phyloP scores from a whole-genome alignment of 1,140 invertebrate species.

The Choristoneura fumiferana region DNA sequence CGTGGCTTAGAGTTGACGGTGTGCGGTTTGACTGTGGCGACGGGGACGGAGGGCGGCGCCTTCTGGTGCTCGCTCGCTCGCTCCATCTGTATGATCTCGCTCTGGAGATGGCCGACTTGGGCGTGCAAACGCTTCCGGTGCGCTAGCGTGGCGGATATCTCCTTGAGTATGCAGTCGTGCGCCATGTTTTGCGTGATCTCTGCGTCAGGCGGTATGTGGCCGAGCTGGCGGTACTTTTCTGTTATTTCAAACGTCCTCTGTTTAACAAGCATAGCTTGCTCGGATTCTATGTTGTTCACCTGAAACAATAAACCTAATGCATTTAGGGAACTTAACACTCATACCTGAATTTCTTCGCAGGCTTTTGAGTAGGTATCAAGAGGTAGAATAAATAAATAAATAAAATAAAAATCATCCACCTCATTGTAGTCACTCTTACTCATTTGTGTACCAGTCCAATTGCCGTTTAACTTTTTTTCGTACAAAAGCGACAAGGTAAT shows the following conservation, averaged over 20 bases:
- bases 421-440: too few species aligned
- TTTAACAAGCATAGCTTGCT: slow-evolving; percentile 84
- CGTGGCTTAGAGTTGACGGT: slow-evolving; percentile 75
- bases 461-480: too few species aligned
- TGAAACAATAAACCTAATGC: slow-evolving; percentile 44
- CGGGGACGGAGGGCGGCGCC: slow-evolving; percentile 76
- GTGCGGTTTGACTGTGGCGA: slow-evolving; percentile 71
- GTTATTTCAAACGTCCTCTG: slow-evolving; percentile 84
- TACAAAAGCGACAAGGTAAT: too few species aligned
- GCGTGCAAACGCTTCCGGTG: slow-evolving; percentile 89
- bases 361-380: too few species aligned
- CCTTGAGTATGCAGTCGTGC: slow-evolving; percentile 89
- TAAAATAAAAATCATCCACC: too few species aligned
- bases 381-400: too few species aligned
- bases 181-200: slow-evolving; percentile 83
- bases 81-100: slow-evolving; percentile 87
- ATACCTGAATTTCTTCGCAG: too few species aligned
- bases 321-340: too few species aligned
- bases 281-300: slow-evolving; percentile 82
- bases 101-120: slow-evolving; percentile 87
- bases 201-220: slow-evolving; percentile 71
- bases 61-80: slow-evolving; percentile 83
- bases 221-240: slow-evolving; percentile 81
- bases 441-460: too few species aligned
- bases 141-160: slow-evolving; percentile 89